These are phyloP conservation scores for Drosophila ezoana DNA, from an alignment of 2,888 invertebrate genomes.

Conservation along the genomic window DNA sequence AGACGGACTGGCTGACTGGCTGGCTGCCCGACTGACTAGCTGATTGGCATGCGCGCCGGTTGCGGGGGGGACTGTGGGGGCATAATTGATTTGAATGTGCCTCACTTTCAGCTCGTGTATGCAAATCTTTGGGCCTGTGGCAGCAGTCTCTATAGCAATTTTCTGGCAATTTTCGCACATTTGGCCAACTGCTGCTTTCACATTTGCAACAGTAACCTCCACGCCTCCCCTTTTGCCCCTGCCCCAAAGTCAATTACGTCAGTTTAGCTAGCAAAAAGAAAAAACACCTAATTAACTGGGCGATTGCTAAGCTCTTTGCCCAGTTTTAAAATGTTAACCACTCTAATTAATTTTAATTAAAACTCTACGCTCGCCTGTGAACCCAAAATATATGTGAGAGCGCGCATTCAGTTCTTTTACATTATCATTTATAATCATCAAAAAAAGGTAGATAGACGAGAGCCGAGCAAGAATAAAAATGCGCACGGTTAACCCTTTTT, in stretches of 20 bases:
- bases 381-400: constrained; percentile 24
- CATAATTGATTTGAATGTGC: constrained; percentile 58
- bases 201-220: constrained; percentile 53
- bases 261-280: constrained; percentile 39
- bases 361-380: constrained; percentile 22
- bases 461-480: not conserved
- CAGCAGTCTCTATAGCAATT: constrained; percentile 53
- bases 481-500: not conserved
- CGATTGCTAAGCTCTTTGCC: constrained; percentile 51
- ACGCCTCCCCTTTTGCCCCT: not conserved
- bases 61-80: not conserved
- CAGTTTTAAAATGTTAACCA: constrained; percentile 46
- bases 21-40: constrained; percentile 20
- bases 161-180: constrained; percentile 71
- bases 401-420: constrained; percentile 7
- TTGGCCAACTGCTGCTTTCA: constrained; percentile 74
- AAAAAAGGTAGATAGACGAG: constrained; percentile 2
- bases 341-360: constrained; percentile 71
- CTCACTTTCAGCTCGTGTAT: constrained; percentile 51
- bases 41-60: constrained; percentile 30
- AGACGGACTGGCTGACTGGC: constrained; percentile 24
- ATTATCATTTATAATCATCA: constrained; percentile 48
- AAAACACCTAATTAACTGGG: constrained; percentile 62
- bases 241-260: constrained; percentile 51
- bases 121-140: constrained; percentile 54